Evolutionary conservation across 2,113 vertebrate species (phyloP), one percentile per base, ranked within the genome.

Genomic region (Callipepla californica): DNA sequence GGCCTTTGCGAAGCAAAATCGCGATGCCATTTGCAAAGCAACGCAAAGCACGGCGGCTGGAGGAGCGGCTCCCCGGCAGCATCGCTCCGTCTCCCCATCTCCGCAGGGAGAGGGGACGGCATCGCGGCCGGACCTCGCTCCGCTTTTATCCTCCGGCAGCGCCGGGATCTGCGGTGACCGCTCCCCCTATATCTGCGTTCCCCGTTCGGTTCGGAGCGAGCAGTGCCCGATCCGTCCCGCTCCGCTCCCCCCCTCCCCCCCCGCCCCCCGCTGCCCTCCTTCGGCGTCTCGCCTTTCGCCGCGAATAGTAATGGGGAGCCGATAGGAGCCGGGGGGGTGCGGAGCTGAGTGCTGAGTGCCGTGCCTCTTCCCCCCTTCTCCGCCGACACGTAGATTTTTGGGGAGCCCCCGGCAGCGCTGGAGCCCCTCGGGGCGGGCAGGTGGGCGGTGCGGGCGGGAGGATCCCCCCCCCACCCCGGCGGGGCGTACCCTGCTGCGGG

Each of bases 351-450:
- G 40, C 40, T 40, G 40, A 40, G 40, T 28, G 84, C 57, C 48
- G n/a, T 74, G 86, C 70, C 82, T 85, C 40, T 51, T 77, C 18
- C 57, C 73, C 25, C 45, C 21, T 45, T 48, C 61, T 6, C 12
- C 9, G 3, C 90, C 12, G 58, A 3, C 8, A 13, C 36, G 15
- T 2, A 42, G 61, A 3, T 48, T 10, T 10, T 15, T 48, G 8
- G 86, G 53, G 21, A 58, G 88, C 30, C 30, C 68, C 40, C 7
- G 2, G 66, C 91, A 45, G 91, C 85, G 23, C 57, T 44, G 91
- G 80, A 94, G 80, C 91, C 87, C 90, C 26, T 34, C 79, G 73
- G 36, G 84, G 85, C 76, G 68, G 94, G 69, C 57, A 93, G 90
- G 93, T 93, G 88, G 91, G 94, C 87, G 68, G 34, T 2, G 21